These are phyloP conservation scores for Drosophila eohydei DNA, from an alignment of 2,888 invertebrate genomes.

Conservation along the genomic window DNA sequence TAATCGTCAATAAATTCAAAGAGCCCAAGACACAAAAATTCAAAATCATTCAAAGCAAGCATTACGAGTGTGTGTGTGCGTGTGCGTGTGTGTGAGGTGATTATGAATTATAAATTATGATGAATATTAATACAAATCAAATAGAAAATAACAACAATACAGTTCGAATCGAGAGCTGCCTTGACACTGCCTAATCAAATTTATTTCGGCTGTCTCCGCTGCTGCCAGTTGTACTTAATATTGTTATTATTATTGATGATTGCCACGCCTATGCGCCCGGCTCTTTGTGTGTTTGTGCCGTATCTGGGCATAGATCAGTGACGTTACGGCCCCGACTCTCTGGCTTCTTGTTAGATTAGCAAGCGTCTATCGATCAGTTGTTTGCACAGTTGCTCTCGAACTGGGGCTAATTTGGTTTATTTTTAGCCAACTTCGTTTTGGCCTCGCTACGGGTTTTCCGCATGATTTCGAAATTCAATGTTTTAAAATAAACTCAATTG, in stretches of 20 bases:
- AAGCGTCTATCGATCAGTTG: constrained; percentile 55
- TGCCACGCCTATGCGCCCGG: constrained; percentile 34
- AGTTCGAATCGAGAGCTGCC: constrained; percentile 43
- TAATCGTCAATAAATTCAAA: constrained; percentile 58
- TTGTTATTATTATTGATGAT: constrained; percentile 51
- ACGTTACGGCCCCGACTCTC: constrained; percentile 9
- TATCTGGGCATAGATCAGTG: constrained; percentile 45
- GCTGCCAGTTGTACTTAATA: constrained; percentile 24
- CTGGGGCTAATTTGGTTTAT: constrained; percentile 50
- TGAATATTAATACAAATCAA: constrained; percentile 50
- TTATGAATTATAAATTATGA: constrained; percentile 48
- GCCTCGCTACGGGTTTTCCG: constrained; percentile 43
- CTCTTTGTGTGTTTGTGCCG: background rate
- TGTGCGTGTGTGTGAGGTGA: constrained; percentile 29
- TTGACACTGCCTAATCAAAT: constrained; percentile 62
- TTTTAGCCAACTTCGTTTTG: constrained; percentile 58
- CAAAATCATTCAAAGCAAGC: constrained; percentile 23
- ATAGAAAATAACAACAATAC: constrained; percentile 40
- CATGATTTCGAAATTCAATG: constrained; percentile 32
- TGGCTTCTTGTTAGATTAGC: constrained; percentile 4
- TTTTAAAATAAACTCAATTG: constrained; percentile 49
- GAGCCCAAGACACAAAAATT: constrained; percentile 40
- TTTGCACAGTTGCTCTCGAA: constrained; percentile 67
- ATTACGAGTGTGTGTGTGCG: constrained; percentile 5
- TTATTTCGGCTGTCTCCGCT: constrained; percentile 23